Evolutionary conservation across 2,797 vertebrate genomes (phyloP), one percentile per base, ranked within the genome.

Genomic region (Crenichthys baileyi): DNA sequence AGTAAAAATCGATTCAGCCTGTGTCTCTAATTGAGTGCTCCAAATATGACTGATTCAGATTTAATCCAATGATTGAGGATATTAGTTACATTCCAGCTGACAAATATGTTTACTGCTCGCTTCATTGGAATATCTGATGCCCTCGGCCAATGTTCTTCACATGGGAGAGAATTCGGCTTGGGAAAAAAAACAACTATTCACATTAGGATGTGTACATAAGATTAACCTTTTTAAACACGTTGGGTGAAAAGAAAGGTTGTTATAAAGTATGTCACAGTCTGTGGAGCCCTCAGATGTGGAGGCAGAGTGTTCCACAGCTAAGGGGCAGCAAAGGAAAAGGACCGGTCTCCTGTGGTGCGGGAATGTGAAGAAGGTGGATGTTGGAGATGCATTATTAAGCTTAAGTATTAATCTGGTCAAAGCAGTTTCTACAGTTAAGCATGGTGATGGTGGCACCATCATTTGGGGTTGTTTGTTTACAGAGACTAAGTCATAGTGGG

Each of bases 41-140:
- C 2, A 72, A 83, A 78, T 77, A 70, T 53, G 6, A 48, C 56
- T 70, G 58, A 82, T 71, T 82, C 22, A 71, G 24, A 78, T 70
- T 55, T 71, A 79, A 79, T 68, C 61, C 73, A 48, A 67, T 78
- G 58, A 70, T 18, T 12, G 29, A 2, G 7, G 50, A 77, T 44
- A 58, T 56, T 67, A 29, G 53, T 80, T 46, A 71, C 71, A 31
- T 46, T 53, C 41, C 48, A 70, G 39, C 50, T 78, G 48, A 60
- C 36, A 78, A 78, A 61, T 72, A 20, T 55, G 31, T 75, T 70
- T 81, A 81, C 61, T 70, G 44, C 36, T 74, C 22, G 39, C n/a
- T 44, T 24, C 63, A 70, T 50, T 67, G 26, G 53, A 60, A 46
- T 68, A 55, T 61, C 53, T 73, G 13, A 53, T 74, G 53, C 41